phyloP scores from a whole-genome alignment of 2,113 vertebrate species.

The Pipra filicauda region DNA sequence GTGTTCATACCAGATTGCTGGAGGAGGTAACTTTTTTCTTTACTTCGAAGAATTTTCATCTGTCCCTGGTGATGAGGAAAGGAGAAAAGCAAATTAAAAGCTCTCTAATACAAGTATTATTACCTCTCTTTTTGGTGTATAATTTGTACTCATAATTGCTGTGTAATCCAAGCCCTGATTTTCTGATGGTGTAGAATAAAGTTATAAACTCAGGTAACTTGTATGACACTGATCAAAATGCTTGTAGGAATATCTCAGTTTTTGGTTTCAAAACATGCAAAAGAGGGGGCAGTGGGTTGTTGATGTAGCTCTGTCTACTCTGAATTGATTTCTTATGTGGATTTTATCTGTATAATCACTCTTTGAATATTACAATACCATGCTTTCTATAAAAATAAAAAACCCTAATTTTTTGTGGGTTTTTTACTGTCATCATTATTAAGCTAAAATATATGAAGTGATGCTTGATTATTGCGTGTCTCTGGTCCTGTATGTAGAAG shows the following conservation, averaged over 20 bases:
- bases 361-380: background rate
- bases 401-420: background rate
- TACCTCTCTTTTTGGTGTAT: background rate
- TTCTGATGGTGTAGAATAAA: background rate
- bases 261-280: background rate
- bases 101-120: background rate
- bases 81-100: background rate
- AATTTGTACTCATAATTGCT: background rate
- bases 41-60: background rate
- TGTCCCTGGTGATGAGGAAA: background rate
- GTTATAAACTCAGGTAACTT: background rate
- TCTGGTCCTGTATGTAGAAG: background rate
- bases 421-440: background rate
- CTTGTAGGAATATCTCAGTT: background rate
- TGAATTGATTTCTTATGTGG: background rate
- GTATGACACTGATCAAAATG: background rate
- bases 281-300: background rate
- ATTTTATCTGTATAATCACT: background rate
- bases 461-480: background rate
- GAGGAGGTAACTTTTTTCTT: background rate
- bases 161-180: background rate
- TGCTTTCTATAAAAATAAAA: constrained; percentile 1
- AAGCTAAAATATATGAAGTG: background rate
- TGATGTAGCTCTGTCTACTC: background rate
- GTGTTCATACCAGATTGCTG: constrained; percentile 14